Evolutionary conservation across 2,113 vertebrate genomes (phyloP).

Genomic region (Gila orcuttii): DNA sequence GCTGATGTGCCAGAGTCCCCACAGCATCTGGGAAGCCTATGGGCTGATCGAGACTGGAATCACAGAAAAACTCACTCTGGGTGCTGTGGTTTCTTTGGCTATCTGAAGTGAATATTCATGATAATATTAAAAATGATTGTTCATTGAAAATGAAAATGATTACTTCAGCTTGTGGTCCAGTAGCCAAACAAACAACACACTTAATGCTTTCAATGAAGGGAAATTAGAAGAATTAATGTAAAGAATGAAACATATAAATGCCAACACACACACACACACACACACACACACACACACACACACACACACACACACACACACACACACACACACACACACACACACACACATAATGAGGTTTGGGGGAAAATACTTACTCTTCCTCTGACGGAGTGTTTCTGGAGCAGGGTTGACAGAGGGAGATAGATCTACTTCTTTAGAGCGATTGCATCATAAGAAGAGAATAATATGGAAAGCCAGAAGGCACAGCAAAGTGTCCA

Average conservation of each 20-base stretch:
- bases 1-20: conserved; percentile 18
- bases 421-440: conserved; percentile 63
- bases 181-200: conserved; percentile 7
- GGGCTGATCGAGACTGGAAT: neutral
- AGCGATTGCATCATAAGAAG: conserved; percentile 3
- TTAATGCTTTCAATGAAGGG: neutral
- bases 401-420: conserved; percentile 70
- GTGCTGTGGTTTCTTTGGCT: conserved; percentile 18
- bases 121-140: neutral
- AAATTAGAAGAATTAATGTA: neutral
- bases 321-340: conserved; percentile 44
- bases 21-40: neutral
- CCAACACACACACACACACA: conserved; percentile 44
- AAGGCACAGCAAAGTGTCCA: conserved; percentile 7
- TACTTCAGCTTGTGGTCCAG: neutral
- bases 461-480: conserved; percentile 29
- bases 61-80: neutral
- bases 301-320: conserved; percentile 42
- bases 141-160: neutral
- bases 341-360: conserved; percentile 4
- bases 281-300: conserved; percentile 33
- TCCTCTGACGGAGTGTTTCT: conserved; percentile 82
- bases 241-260: conserved; percentile 29
- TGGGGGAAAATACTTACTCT: conserved; percentile 83
- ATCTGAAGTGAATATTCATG: conserved; percentile 7